These are phyloP conservation scores for Phymatocera aterrima DNA, from an alignment of 2,888 invertebrate genomes.

Conservation along the genomic window DNA sequence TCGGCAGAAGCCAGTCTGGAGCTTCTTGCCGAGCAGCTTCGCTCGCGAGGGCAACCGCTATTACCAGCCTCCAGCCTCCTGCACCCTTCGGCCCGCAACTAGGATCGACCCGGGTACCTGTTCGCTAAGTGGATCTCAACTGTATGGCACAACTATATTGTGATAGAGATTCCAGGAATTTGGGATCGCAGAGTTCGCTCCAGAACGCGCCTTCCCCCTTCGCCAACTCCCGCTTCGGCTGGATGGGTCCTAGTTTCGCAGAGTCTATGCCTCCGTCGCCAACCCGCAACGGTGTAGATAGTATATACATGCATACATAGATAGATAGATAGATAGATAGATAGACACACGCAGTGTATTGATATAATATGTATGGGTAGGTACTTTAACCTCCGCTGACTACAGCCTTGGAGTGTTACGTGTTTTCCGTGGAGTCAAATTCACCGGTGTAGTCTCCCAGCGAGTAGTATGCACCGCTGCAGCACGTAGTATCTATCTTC, in stretches of 20 bases:
- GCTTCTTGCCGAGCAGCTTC: constrained; percentile 8
- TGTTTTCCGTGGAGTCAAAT: constrained; percentile 24
- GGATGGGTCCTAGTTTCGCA: not conserved
- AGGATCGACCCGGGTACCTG: constrained; percentile 2
- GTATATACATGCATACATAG: constrained; percentile 3
- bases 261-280: not conserved
- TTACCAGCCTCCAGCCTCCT: constrained; percentile 2
- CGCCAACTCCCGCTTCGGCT: not conserved
- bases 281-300: not conserved
- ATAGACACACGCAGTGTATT: too few relatives aligned
- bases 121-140: constrained; percentile 31
- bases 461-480: not conserved
- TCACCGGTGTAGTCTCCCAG: constrained; percentile 2
- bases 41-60: not conserved
- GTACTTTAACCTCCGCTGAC: constrained; percentile 4
- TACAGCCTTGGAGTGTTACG: not conserved
- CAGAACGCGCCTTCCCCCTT: constrained; percentile 4
- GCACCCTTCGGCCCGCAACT: constrained; percentile 10
- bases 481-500: not conserved
- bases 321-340: too few relatives aligned
- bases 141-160: constrained; percentile 27
- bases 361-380: too few relatives aligned
- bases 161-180: constrained; percentile 30
- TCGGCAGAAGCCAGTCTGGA: not conserved
- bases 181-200: constrained; percentile 14